A percentile compares a stretch with the other conserved stretches of the same genome.
Conservation (phyloP, 1,140 invertebrate species). For the Rhynchophorus ferrugineus region DNA sequence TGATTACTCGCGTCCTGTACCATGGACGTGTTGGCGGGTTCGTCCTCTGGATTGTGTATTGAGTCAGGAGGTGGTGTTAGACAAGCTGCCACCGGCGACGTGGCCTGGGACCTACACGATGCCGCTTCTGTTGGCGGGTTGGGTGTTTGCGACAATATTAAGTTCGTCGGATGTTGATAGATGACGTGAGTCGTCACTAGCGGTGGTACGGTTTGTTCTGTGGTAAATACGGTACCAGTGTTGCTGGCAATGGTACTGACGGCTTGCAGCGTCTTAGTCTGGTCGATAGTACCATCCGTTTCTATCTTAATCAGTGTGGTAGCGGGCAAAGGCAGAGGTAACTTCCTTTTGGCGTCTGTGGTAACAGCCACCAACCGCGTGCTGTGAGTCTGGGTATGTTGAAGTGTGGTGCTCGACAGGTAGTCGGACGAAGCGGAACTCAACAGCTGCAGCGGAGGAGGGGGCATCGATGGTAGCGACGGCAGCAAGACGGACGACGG, state of each 20-base stretch:
- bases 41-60: conserved; percentile 33
- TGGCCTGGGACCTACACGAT: conserved; percentile 48
- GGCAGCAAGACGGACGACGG: conserved; percentile 53
- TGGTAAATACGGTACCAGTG: conserved; percentile 42
- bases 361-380: conserved; percentile 50
- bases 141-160: conserved; percentile 35
- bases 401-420: conserved; percentile 44
- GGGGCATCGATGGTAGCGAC: conserved; percentile 40
- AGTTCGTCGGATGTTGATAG: conserved; percentile 46
- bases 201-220: conserved; percentile 34
- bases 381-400: conserved; percentile 53
- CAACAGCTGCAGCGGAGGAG: conserved; percentile 55
- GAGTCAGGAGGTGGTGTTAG: conserved; percentile 54
- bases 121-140: conserved; percentile 33
- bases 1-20: conserved; percentile 76
- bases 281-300: conserved; percentile 48
- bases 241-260: conserved; percentile 45
- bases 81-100: conserved; percentile 47
- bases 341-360: conserved; percentile 51
- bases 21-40: conserved; percentile 30
- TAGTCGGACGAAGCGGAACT: conserved; percentile 48
- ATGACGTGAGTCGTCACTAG: conserved; percentile 46
- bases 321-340: conserved; percentile 51
- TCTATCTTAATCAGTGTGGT: conserved; percentile 60
- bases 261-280: conserved; percentile 52